Conservation (phyloP, 2,113 vertebrate genomes). For the Menura novaehollandiae region DNA sequence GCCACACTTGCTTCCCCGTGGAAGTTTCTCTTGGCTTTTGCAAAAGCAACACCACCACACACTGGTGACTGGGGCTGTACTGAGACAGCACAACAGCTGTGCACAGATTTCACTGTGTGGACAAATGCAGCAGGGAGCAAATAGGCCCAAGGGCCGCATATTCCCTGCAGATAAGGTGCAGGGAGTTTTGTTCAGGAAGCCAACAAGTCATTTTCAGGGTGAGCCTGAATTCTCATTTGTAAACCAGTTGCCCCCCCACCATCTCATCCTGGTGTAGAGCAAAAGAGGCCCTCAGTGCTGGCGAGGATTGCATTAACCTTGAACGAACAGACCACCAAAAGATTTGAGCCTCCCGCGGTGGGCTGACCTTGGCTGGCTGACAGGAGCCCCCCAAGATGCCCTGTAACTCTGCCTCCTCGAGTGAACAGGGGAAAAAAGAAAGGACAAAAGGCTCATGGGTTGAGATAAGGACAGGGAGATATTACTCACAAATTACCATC, state of each 20-base stretch:
- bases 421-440: not conserved
- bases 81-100: not conserved
- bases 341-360: rapidly evolving
- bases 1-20: not conserved
- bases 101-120: not conserved
- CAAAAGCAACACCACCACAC: not conserved
- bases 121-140: not conserved
- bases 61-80: not conserved
- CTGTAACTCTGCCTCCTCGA: not conserved
- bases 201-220: not conserved
- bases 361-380: not conserved
- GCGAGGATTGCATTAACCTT: not conserved
- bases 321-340: not conserved
- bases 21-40: not conserved
- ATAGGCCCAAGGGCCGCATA: not conserved
- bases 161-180: not conserved
- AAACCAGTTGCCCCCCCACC: not conserved
- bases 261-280: not conserved
- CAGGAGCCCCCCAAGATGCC: not conserved
- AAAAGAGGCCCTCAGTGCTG: not conserved
- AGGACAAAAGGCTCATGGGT: not conserved
- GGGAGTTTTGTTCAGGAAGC: not conserved
- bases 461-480: not conserved
- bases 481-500: not conserved
- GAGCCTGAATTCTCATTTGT: not conserved